Evolutionary conservation across 2,888 invertebrate genomes (phyloP), one percentile per base, ranked within the genome.

Genomic region (Dryobota labecula): DNA sequence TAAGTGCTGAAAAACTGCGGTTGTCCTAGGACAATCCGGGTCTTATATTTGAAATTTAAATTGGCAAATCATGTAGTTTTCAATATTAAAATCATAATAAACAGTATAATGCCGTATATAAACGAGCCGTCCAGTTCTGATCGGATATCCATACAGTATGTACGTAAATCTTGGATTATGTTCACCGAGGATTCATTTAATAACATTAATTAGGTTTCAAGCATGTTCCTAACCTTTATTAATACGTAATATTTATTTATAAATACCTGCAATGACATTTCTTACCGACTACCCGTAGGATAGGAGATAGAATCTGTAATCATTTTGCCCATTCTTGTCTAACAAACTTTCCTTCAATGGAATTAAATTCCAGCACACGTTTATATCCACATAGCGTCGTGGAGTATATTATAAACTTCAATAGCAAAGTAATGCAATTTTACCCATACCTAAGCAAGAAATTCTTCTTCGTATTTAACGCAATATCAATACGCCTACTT

Each of bases 71-170:
- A 83, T 77, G 74, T 86, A 78, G 61, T 79, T 65, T 65, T 73
- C 76, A 70, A 72, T 78, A 36, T 61, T 77, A 72, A 78, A 86
- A 70, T 83, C 87, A 71, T 85, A 82, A 56, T 78, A 70, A 81
- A 83, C 78, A 83, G 71, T 80, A 70, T 79, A 67, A 80, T 86
- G 87, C 86, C 85, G 87, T 90, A 90, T 88, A 84, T 87, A 83
- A 86, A 86, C 89, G 90, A 91, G 93, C 95, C 95, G 94, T 95
- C 95, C 94, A 92, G 78, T 88, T 82, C 72, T 77, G 70, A 89
- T 86, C 77, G 84, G 85, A 84, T 83, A 84, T 80, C 84, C 87
- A 79, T 84, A 79, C 79, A 86, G 69, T 84, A 82, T 73, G 65
- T 75, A 76, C 56, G 61, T 73, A 54, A 65, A 62, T 65, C 66